Evolutionary conservation across 1,140 invertebrate species (phyloP), one percentile per base, ranked within the genome.

Genomic region (Berghia stephanieae): DNA sequence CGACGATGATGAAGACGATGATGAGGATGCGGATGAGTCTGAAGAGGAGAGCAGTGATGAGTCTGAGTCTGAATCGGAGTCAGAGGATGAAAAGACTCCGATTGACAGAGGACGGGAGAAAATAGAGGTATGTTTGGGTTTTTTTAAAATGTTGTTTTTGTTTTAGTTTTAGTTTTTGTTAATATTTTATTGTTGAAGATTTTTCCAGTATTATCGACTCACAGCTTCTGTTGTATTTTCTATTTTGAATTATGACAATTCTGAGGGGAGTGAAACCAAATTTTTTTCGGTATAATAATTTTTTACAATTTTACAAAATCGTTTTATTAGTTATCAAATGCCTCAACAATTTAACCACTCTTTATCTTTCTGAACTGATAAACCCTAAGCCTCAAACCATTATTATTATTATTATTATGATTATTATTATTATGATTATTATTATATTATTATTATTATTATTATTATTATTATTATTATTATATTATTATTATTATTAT

Each of bases 91-190:
- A 13, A 43, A 91, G 85, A 92, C 92, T 3, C 92, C 93, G 80
- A 92, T 92, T 0, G 93, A 94, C 81, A 92, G 91, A 74, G 93
- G 92, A 55, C 91, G 91, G 80, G 92, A 94, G 79, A 92, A 82
- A 80, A 80, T 85, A 40, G 70, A 78, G 80, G 82, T 87, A 72
- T 76, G 77, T 69, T 3, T 66, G 10, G 68, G 31, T 13, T 36
- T 21, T 55, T 24, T 31, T 36, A 46, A 18, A 67, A 44, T 2
- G n/a, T n/a, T n/a, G n/a, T n/a, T n/a, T n/a, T n/a, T n/a, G n/a
- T n/a, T n/a, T n/a, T n/a, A n/a, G 44, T 18, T n/a, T 24, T 16
- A 18, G 16, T 3, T 21, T 4, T n/a, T 13, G 40, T 36, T 38
- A 31, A 18, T 46, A 18, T 34, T 24, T 3, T 5, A 8, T 34